Evolutionary conservation across 1,140 invertebrate species (phyloP).

Genomic region (Nasonia longicornis): DNA sequence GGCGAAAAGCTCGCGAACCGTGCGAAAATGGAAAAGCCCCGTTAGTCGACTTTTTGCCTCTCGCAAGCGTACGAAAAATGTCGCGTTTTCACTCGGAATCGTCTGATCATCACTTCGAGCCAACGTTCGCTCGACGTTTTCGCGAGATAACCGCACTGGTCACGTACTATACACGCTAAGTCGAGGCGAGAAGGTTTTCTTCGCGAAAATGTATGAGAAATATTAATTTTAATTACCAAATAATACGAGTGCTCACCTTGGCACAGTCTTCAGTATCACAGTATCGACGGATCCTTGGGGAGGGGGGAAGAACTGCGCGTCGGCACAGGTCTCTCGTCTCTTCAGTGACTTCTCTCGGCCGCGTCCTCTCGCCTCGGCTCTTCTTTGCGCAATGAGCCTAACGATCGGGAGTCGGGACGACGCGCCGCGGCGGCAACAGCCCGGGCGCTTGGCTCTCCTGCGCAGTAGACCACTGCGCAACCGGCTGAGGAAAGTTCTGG

Average conservation of each 20-base stretch:
- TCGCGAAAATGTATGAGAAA: constrained; percentile 2
- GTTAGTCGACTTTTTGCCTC: not conserved
- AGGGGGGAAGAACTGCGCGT: constrained; percentile 65
- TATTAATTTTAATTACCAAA: not conserved
- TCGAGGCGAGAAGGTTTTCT: too few species aligned
- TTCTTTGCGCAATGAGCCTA: constrained; percentile 67
- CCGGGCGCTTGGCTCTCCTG: constrained; percentile 24
- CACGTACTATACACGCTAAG: too few species aligned
- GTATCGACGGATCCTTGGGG: constrained; percentile 59
- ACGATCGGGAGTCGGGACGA: constrained; percentile 61
- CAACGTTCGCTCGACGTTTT: not conserved
- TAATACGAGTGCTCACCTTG: constrained; percentile 60
- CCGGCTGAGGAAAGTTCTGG: constrained; percentile 27
- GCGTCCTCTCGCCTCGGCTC: constrained; percentile 61
- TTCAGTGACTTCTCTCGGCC: constrained; percentile 47
- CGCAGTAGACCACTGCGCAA: constrained; percentile 25
- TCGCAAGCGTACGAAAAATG: too few species aligned
- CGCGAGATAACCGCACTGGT: not conserved
- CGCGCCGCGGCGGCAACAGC: constrained; percentile 16
- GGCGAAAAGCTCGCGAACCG: constrained; percentile 58
- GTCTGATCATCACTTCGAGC: not conserved
- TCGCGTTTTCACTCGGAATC: not conserved
- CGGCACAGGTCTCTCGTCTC: constrained; percentile 46
- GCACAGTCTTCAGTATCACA: constrained; percentile 70
- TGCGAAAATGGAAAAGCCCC: constrained; percentile 51